Evolutionary conservation across 2,113 vertebrate species (phyloP), one percentile per base, ranked within the genome.

Genomic region (Protobothrops flavoviridis): DNA sequence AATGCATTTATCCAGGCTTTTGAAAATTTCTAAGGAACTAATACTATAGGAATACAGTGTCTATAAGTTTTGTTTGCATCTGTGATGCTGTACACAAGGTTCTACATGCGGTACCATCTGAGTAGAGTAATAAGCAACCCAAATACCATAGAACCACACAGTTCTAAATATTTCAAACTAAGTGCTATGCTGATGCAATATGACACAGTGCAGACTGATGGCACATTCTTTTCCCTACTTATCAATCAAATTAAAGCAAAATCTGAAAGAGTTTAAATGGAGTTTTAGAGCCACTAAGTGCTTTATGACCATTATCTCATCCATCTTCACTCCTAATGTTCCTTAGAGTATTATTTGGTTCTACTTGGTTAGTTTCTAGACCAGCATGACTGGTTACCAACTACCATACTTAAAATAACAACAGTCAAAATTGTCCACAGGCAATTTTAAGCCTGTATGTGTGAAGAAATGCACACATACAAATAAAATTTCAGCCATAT

Each of bases 221-320:
- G 74, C 45, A 52, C 24, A 87, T 52, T 48, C n/a, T 85, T 90
- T 93, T 87, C 56, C 56, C 81, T 61, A 74, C 55, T 86, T 85
- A 52, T 86, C 74, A 86, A 93, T 93, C 61, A 93, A 90, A 57
- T 50, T 93, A 64, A 86, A 90, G 56, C 89, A 93, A 90, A 93
- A 86, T 29, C 56, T 61, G 89, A 90, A 93, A 86, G 81, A 90
- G 43, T 90, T 93, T 90, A 64, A 45, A 53, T 43, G 29, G 23
- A 90, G 55, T 85, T 93, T 90, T 52, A 90, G 85, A 64, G 26
- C 92, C n/a, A 39, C 89, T 87, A 93, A 90, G 48, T 33, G 53
- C 45, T 93, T 93, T 86, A 93, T 24, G 56, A 86, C 56, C 81
- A 90, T 90, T 90, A 90, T 64, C 45, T 86, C 81, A 90, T 52